Conservation (phyloP, 1,140 invertebrate genomes). For the Sesamia nonagrioides region DNA sequence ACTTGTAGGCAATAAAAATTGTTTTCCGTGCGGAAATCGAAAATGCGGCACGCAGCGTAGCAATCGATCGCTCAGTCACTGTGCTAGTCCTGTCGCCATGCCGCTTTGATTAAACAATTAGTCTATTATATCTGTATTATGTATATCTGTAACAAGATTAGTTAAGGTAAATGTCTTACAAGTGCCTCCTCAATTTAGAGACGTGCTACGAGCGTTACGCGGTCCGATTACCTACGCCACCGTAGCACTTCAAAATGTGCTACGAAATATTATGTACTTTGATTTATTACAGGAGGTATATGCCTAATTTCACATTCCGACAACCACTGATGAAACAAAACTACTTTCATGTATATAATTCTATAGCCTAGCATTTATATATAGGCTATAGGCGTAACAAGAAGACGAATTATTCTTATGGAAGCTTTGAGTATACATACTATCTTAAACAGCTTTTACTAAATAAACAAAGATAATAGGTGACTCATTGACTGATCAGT, state of each 20-base stretch:
- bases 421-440: too few species aligned
- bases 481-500: constrained; percentile 17
- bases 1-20: too few species aligned
- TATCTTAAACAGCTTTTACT: too few species aligned
- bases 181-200: constrained; percentile 19
- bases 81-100: too few species aligned
- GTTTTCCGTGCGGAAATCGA: too few species aligned
- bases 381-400: too few species aligned
- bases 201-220: constrained; percentile 16
- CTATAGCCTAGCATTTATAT: too few species aligned
- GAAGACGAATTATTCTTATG: too few species aligned
- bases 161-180: constrained; percentile 28
- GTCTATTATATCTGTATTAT: too few species aligned
- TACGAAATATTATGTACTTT: background rate
- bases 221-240: constrained; percentile 18
- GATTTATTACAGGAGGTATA: background rate
- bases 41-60: too few species aligned
- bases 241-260: constrained; percentile 7
- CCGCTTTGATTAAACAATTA: too few species aligned
- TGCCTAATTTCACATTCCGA: background rate
- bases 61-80: too few species aligned
- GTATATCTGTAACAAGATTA: constrained; percentile 20
- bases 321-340: constrained; percentile 13
- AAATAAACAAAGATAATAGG: background rate
- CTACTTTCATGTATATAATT: background rate